Conservation (phyloP, 2,797 vertebrate species). For the Hoplostethus mediterraneus region DNA sequence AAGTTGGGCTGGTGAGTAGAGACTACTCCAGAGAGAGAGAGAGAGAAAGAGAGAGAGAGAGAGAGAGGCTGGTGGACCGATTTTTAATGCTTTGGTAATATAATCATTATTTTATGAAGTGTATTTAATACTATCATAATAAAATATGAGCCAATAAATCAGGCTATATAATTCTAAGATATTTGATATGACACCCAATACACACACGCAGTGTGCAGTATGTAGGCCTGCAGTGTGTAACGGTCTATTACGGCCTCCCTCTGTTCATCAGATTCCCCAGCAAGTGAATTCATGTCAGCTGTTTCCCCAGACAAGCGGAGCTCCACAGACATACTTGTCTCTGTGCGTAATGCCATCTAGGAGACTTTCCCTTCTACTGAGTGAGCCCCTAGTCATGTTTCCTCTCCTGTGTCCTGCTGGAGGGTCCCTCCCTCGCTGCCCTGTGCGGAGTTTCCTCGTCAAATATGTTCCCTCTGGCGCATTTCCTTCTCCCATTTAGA, state of each 20-base stretch:
- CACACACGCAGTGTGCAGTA: neutral
- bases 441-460: constrained; percentile 12
- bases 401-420: constrained; percentile 10
- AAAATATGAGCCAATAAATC: no score
- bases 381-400: constrained; percentile 6
- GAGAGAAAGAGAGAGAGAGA: neutral
- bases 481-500: constrained; percentile 32
- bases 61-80: neutral
- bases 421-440: constrained; percentile 2
- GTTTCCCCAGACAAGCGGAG: constrained; percentile 22
- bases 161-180: no score
- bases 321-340: neutral
- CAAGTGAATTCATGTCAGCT: constrained; percentile 36
- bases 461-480: constrained; percentile 23
- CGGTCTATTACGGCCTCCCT: neutral
- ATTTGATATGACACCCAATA: no score
- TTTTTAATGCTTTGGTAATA: no score
- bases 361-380: constrained; percentile 10
- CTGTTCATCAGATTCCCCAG: neutral
- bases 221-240: no score
- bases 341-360: neutral
- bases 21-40: no score
- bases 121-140: neutral
- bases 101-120: neutral
- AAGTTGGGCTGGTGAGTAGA: neutral